These are phyloP conservation scores for Heliconius himera DNA, from an alignment of 1,140 invertebrate species.

Conservation along the genomic window DNA sequence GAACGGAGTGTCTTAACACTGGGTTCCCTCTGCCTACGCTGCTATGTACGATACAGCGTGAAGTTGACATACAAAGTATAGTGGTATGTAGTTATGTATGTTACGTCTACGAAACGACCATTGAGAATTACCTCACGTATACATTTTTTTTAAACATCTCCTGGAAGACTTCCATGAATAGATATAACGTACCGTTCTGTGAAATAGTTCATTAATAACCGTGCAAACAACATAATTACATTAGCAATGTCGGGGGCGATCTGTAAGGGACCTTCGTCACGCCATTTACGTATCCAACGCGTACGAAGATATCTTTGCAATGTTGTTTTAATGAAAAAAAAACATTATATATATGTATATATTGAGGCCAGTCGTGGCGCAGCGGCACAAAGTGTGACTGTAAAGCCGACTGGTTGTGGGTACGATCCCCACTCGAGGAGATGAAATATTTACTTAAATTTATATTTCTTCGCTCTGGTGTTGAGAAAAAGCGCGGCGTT, in stretches of 20 bases:
- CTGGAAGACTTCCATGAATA: slow-evolving; percentile 21
- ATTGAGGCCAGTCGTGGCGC: too few relatives aligned
- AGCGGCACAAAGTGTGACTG: too few relatives aligned
- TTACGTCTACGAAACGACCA: neutral
- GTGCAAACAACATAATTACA: slow-evolving; percentile 25
- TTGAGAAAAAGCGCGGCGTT: too few relatives aligned
- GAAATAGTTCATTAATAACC: slow-evolving; percentile 22
- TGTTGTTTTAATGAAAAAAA: neutral
- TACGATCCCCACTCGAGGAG: too few relatives aligned
- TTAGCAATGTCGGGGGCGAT: slow-evolving; percentile 22
- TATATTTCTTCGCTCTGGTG: too few relatives aligned
- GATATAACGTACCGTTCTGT: slow-evolving; percentile 16
- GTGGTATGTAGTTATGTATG: neutral
- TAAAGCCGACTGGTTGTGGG: too few relatives aligned
- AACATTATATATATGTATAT: too few relatives aligned
- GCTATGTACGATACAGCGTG: too few relatives aligned
- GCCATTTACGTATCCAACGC: neutral
- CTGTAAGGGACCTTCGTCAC: neutral
- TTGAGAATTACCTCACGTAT: slow-evolving; percentile 15
- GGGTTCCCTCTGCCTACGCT: too few relatives aligned
- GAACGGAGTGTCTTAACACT: too few relatives aligned
- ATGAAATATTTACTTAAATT: too few relatives aligned
- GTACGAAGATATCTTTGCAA: neutral
- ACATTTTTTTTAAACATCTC: slow-evolving; percentile 19
- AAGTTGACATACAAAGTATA: neutral